phyloP scores from a whole-genome alignment of 2,888 invertebrate species.

The Druceiella hillmani region DNA sequence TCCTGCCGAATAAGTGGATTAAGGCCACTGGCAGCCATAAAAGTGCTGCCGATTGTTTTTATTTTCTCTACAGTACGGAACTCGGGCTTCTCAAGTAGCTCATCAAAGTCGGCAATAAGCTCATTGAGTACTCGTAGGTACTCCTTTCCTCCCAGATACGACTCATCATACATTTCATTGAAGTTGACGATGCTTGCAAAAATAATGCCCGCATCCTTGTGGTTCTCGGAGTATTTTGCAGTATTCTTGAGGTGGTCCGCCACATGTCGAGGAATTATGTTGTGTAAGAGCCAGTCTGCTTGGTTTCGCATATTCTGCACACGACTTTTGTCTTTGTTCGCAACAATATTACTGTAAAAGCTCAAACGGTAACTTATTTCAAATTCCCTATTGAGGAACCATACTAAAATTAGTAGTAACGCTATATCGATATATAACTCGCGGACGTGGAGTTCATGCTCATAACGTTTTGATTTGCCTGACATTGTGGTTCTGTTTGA shows the following conservation, averaged over 20 bases:
- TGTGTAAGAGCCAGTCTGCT: conserved; percentile 93
- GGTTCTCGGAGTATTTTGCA: conserved; percentile 91
- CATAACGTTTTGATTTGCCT: too few species aligned
- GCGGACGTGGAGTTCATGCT: conserved; percentile 39
- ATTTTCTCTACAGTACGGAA: conserved; percentile 93
- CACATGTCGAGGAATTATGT: conserved; percentile 94
- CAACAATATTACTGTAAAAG: conserved; percentile 89
- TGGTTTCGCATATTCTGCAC: conserved; percentile 93
- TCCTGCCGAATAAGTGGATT: conserved; percentile 72
- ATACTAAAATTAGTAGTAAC: conserved; percentile 79
- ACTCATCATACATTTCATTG: conserved; percentile 97
- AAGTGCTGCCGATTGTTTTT: conserved; percentile 94
- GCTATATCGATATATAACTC: conserved; percentile 82
- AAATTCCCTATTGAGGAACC: conserved; percentile 92
- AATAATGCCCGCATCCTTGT: conserved; percentile 86
- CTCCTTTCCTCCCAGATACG: conserved; percentile 91
- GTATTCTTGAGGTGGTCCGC: conserved; percentile 90
- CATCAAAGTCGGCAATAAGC: conserved; percentile 93
- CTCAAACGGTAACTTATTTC: conserved; percentile 91
- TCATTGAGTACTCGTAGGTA: conserved; percentile 93
- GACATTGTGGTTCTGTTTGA: too few species aligned
- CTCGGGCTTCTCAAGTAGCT: conserved; percentile 73
- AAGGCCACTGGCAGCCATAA: conserved; percentile 96
- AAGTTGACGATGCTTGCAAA: conserved; percentile 97
- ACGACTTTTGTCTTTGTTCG: conserved; percentile 79